Percentiles rank a stretch among this genome's conserved stretches.
Conservation (phyloP, 2,113 vertebrate species). For the Acanthisitta chloris region DNA sequence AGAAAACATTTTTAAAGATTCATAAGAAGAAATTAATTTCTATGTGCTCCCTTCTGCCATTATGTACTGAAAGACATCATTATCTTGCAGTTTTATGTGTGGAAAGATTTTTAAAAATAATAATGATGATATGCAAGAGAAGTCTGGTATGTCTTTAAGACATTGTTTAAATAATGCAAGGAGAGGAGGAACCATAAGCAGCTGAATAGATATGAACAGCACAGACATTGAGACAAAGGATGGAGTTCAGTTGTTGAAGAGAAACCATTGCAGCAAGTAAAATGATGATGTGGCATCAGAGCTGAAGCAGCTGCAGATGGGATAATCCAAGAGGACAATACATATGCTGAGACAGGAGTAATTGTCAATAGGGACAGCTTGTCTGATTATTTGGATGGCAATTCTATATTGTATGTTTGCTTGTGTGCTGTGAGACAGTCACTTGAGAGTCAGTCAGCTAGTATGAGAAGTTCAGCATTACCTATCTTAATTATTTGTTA, state of each 20-base stretch:
- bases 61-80: neutral
- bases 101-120: neutral
- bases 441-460: neutral
- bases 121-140: neutral
- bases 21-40: neutral
- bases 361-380: neutral
- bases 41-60: neutral
- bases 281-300: neutral
- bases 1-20: neutral
- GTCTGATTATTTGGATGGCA: neutral
- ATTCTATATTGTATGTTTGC: neutral
- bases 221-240: neutral
- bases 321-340: neutral
- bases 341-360: neutral
- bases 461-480: neutral
- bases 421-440: neutral
- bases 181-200: neutral
- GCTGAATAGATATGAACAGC: too few relatives aligned
- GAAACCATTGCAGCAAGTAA: neutral
- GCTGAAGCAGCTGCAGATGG: neutral
- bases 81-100: neutral
- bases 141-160: neutral
- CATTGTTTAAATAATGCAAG: neutral
- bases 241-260: neutral
- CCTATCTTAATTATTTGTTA: neutral